Evolutionary conservation across 2,113 vertebrate genomes (phyloP), one percentile per base, ranked within the genome.

Genomic region (human): DNA sequence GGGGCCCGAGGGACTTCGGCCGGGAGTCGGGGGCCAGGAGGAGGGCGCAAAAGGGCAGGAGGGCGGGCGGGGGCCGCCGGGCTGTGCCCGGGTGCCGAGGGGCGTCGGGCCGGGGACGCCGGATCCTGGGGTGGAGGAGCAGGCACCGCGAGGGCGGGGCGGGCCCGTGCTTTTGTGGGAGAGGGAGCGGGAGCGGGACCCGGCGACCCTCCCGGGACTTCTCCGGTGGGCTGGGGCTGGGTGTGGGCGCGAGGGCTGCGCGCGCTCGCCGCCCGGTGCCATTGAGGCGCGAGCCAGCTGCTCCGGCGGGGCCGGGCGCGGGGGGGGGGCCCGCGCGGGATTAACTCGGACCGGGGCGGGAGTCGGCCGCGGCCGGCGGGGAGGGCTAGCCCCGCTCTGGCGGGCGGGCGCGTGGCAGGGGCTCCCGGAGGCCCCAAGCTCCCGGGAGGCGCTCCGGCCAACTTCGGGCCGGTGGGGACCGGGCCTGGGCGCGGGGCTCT

Each of bases 171-270:
- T 95, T 98, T 94, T 94, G 97, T 96, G 48, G 92, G 89, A 32
- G 93, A 3, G 78, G 90, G 93, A 57, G 88, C 59, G 78, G 90
- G 93, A 57, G 88, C 59, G 40, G 85, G 73, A 43, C 73, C 61
- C 27, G 27, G 30, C 32, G 50, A 73, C 55, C n/a, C 92, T 93
- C 96, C 96, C 17, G 85, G 94, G 98, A 97, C 97, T 97, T 92
- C 78, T 14, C 55, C 18, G 83, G 57, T 40, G 38, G 45, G 45
- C 8, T 45, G 45, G 61, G 78, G 82, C 68, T 4, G 61, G 35
- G 76, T 38, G 76, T 72, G 82, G 75, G 72, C 61, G 79, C 84
- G 52, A 50, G 90, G 48, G 73, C 76, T 64, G 95, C 80, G 95
- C 97, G 95, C 89, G 95, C 91, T 82, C 81, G 81, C 88, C 66